These are phyloP conservation scores for Erythrolamprus reginae DNA, from an alignment of 2,113 vertebrate genomes.

Conservation along the genomic window DNA sequence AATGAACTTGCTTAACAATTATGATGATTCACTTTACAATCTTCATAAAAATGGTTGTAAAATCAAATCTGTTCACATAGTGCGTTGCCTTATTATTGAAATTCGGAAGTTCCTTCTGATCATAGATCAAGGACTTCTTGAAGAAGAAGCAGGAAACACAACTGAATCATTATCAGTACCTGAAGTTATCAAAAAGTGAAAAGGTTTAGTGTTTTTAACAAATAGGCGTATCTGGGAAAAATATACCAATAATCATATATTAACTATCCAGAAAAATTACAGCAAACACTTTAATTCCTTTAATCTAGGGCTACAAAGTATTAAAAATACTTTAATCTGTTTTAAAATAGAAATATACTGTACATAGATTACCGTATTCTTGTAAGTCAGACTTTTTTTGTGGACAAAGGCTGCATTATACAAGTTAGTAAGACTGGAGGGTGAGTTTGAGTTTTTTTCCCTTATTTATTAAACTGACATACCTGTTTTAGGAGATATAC, in stretches of 20 bases:
- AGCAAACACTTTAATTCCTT: not conserved
- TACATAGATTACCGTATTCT: not conserved
- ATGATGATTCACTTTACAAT: not conserved
- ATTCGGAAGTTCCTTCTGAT: not conserved
- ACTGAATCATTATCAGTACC: not conserved
- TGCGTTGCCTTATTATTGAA: not conserved
- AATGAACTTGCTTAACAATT: not conserved
- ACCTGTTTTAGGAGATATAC: not conserved
- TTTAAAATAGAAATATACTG: not conserved
- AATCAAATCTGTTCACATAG: not conserved
- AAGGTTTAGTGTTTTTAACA: not conserved
- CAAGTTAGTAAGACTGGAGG: not conserved
- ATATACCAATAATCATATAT: not conserved
- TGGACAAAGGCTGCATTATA: not conserved
- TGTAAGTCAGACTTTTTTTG: not conserved
- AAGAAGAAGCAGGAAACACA: not conserved
- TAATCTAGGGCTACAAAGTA: not conserved
- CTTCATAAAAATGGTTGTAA: not conserved
- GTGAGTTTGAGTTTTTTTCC: not conserved
- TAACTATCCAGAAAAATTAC: not conserved
- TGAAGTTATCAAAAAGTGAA: not conserved
- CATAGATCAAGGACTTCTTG: not conserved
- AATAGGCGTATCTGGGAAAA: not conserved
- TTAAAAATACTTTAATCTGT: not conserved
- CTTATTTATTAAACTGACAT: not conserved